These are phyloP conservation scores for Pecten maximus DNA, from an alignment of 2,888 invertebrate species.

Conservation along the genomic window DNA sequence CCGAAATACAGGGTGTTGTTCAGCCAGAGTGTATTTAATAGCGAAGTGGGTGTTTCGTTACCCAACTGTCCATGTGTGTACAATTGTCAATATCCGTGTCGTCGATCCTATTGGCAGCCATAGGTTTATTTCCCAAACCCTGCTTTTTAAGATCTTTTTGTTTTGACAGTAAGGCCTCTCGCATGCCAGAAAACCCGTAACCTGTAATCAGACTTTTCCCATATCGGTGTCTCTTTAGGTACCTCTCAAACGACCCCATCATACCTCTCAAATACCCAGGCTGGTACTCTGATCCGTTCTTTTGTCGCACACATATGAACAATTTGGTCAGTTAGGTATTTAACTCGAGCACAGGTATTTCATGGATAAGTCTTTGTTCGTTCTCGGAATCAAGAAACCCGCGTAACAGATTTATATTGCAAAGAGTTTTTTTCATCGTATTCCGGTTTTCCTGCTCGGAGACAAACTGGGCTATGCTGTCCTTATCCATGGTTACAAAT, in stretches of 20 bases:
- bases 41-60: neutral
- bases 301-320: neutral
- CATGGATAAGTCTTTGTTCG: neutral
- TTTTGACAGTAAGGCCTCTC: conserved; percentile 27
- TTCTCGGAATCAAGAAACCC: too few species aligned
- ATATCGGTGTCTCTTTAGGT: neutral
- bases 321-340: neutral
- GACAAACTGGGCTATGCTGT: neutral
- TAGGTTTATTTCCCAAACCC: neutral
- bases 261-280: neutral
- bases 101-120: neutral
- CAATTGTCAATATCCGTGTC: neutral
- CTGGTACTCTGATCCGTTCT: too few species aligned
- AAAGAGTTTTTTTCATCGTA: neutral
- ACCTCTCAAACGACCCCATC: neutral
- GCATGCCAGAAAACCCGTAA: neutral
- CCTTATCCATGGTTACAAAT: neutral
- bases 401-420: neutral
- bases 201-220: conserved; percentile 8
- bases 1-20: conserved; percentile 23
- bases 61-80: neutral
- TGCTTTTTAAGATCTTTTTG: conserved; percentile 26
- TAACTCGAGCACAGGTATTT: neutral
- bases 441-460: neutral
- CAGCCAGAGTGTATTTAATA: neutral